A percentile compares a stretch with the other conserved stretches of the same genome.
Conservation (phyloP, 1,140 invertebrate genomes). For the Bombus sylvicola region DNA sequence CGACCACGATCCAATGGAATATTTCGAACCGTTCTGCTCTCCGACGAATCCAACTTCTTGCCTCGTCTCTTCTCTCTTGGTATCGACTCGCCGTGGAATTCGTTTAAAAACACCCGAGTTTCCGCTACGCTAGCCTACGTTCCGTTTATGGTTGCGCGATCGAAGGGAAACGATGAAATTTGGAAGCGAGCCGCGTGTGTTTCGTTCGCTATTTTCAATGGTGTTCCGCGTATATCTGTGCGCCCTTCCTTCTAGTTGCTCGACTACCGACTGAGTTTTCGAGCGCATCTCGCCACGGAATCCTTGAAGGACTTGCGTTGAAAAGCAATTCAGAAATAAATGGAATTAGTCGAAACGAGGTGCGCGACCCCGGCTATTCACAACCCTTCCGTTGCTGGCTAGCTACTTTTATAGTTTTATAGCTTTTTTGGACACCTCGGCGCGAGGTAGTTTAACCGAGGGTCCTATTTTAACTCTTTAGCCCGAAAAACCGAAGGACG, state of each 20-base stretch:
- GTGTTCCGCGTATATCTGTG: not conserved
- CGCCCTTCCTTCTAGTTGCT: not conserved
- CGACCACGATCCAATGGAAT: not conserved
- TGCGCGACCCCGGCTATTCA: constrained; percentile 53
- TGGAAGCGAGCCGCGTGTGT: not conserved
- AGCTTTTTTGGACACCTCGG: constrained; percentile 45
- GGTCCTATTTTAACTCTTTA: constrained; percentile 52
- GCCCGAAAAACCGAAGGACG: constrained; percentile 42
- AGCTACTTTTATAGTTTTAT: constrained; percentile 75
- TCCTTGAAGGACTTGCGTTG: constrained; percentile 19
- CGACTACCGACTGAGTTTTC: constrained; percentile 2
- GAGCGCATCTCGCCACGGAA: not conserved
- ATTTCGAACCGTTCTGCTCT: not conserved
- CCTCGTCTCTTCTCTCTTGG: not conserved
- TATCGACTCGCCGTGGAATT: not conserved
- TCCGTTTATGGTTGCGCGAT: not conserved
- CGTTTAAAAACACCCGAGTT: not conserved
- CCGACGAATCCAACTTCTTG: too few relatives aligned
- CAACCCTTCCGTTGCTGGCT: constrained; percentile 69
- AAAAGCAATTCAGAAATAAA: constrained; percentile 33
- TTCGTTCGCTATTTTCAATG: too few relatives aligned
- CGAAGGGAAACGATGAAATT: not conserved
- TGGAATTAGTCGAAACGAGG: constrained; percentile 52
- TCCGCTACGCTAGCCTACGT: too few relatives aligned
- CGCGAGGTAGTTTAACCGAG: not conserved